Percentiles rank a stretch among this genome's conserved stretches.
phyloP scores from a whole-genome alignment of 2,888 invertebrate species.

The Rotaria macrura region DNA sequence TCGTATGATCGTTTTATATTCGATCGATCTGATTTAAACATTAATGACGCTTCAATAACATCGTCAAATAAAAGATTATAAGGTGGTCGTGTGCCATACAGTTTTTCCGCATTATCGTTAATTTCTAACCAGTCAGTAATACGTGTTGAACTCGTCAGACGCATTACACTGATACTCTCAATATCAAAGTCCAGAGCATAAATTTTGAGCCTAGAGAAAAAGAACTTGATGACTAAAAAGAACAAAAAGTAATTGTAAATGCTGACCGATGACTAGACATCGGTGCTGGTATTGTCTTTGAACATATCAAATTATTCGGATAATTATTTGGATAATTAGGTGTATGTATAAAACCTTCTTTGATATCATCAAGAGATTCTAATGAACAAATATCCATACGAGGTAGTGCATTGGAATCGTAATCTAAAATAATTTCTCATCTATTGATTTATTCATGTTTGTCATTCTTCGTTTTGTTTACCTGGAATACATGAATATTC shows the following conservation, averaged over 20 bases:
- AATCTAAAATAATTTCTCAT: not conserved
- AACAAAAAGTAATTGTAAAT: not conserved
- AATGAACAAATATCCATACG: not conserved
- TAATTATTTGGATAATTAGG: constrained; percentile 9
- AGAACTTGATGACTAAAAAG: not conserved
- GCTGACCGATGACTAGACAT: not conserved
- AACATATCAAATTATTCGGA: not conserved
- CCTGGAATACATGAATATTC: constrained; percentile 19
- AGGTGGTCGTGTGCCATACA: not conserved
- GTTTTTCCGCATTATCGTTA: not conserved
- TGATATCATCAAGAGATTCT: not conserved
- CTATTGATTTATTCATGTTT: not conserved
- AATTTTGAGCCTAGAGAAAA: not conserved
- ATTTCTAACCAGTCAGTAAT: not conserved
- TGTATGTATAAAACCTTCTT: constrained; percentile 11
- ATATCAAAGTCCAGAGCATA: not conserved
- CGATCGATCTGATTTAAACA: not conserved
- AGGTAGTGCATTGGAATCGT: not conserved
- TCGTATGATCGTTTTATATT: not conserved
- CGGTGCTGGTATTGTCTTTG: not conserved
- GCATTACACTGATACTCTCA: not conserved
- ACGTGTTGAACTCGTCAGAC: not conserved
- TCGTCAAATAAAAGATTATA: not conserved
- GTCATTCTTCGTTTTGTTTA: not conserved
- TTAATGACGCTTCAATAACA: not conserved